phyloP scores from a whole-genome alignment of 2,113 vertebrate species.

The Aramus guarauna region DNA sequence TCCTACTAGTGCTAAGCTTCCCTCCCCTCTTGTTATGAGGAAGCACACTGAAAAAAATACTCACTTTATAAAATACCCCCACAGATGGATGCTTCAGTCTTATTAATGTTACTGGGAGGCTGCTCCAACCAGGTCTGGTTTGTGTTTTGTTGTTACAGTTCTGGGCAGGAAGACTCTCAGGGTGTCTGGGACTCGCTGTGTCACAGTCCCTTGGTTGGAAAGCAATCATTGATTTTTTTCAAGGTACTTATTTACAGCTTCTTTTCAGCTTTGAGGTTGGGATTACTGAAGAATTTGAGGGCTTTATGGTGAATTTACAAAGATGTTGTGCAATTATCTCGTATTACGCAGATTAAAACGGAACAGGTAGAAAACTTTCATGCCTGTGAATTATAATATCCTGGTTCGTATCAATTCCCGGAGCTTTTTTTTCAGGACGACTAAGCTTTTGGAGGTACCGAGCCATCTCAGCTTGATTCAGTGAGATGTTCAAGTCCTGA shows the following conservation, averaged over 20 bases:
- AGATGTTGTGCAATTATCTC: neutral
- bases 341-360: neutral
- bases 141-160: neutral
- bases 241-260: neutral
- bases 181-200: neutral
- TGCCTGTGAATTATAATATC: neutral
- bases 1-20: neutral
- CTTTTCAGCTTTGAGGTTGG: neutral
- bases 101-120: neutral
- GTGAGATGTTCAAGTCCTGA: neutral
- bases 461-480: neutral
- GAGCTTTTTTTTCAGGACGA: neutral
- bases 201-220: neutral
- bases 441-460: neutral
- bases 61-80: neutral
- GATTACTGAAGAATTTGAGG: neutral
- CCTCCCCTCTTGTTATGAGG: accelerated
- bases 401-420: neutral
- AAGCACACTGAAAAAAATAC: accelerated
- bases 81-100: no score
- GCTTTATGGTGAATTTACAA: neutral
- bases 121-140: neutral
- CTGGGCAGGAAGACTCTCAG: neutral
- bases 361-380: neutral
- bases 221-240: neutral